phyloP scores from a whole-genome alignment of 2,113 vertebrate species.

The Grantiella picta region DNA sequence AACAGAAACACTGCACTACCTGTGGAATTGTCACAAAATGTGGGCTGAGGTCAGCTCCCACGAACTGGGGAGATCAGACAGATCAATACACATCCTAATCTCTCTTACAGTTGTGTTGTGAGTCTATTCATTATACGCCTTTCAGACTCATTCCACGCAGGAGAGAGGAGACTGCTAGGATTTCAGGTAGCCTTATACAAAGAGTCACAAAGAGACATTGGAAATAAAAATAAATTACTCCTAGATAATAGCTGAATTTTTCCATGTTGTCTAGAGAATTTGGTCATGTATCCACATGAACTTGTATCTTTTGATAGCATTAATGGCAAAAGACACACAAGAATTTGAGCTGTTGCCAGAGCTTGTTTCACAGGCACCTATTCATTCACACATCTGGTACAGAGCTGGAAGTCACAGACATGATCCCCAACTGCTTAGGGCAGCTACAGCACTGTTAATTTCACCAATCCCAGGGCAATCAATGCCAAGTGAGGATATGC shows the following conservation, averaged over 20 bases:
- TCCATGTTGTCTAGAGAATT: not conserved
- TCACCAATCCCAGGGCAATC: not conserved
- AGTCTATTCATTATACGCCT: not conserved
- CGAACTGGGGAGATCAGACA: not conserved
- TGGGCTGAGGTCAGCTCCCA: not conserved
- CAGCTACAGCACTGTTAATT: not conserved
- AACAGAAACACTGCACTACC: not conserved
- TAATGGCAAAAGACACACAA: not conserved
- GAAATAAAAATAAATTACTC: not conserved
- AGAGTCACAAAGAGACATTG: not conserved
- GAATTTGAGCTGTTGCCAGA: not conserved
- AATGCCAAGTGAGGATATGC: not conserved
- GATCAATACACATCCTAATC: not conserved
- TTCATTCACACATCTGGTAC: not conserved
- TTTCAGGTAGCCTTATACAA: not conserved
- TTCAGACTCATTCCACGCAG: not conserved
- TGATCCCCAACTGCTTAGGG: not conserved
- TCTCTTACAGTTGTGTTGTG: not conserved
- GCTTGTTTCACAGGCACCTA: not conserved
- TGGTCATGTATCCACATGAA: not conserved
- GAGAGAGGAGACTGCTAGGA: not conserved
- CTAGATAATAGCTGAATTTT: not conserved
- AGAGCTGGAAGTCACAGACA: not conserved
- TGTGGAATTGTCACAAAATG: not conserved
- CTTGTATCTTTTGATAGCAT: not conserved